Evolutionary conservation across 2,888 invertebrate genomes (phyloP), one percentile per base, ranked within the genome.

Genomic region (Blastobasis lacticolella): DNA sequence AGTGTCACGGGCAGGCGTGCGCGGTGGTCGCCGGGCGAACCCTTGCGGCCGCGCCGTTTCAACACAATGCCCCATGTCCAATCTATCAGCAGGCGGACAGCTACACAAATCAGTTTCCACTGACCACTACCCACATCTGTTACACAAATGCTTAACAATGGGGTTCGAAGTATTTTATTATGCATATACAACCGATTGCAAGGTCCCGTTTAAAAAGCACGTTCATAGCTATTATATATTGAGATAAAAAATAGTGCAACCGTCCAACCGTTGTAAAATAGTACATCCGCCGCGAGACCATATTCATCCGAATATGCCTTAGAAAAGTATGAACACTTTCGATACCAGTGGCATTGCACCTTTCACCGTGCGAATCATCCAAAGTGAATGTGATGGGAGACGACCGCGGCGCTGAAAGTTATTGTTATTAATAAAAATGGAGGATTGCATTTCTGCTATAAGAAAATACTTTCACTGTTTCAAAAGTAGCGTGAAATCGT

Each of bases 331-430:
- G 23, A 23, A 23, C 23, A 23, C 23, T 23, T 23, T 23, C 23
- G 23, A 23, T 23, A 23, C 23, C 23, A 23, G 23, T 23, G 23
- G 23, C 23, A 61, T 57, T 59, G 52, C 63, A 69, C 75, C 82
- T 82, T 81, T 82, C 81, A 81, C 81, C 67, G 60, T 69, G 58
- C 54, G 59, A 57, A 57, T 66, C 57, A 55, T 57, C 54, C 75
- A 70, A 77, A 75, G 71, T 71, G 75, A 81, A 74, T 38, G 51
- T 43, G 38, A 38, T n/a, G 9, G 23, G 44, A 46, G 38, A 23
- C 42, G 38, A 51, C 38, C 51, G 38, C 48, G 38, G 38, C 23
- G 8, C 45, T 41, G 50, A 45, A 50, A 46, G 46, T 50, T 41
- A 42, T 50, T 38, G 47, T 23, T 23, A 23, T 46, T 9, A 8